Conservation (phyloP, 2,888 invertebrate species). For the Hirtodrosophila cameraria region DNA sequence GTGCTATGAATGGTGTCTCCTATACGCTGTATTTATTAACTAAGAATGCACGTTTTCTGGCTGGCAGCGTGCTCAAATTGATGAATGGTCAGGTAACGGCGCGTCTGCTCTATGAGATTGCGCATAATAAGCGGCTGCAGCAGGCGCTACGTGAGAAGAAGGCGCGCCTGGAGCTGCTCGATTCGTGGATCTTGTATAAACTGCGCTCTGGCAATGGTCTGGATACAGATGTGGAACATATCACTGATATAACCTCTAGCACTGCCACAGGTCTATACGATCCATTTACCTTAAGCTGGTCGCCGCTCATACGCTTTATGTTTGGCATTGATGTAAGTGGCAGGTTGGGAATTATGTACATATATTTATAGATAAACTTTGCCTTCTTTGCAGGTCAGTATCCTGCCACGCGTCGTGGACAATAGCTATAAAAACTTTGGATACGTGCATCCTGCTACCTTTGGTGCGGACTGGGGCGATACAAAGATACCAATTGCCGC, state of each 20-base stretch:
- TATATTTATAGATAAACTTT: neutral
- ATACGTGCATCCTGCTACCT: conserved; percentile 86
- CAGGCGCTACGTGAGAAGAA: conserved; percentile 87
- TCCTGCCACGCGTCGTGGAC: conserved; percentile 92
- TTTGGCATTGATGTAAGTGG: conserved; percentile 86
- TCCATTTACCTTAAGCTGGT: conserved; percentile 95
- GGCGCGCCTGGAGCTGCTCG: conserved; percentile 93
- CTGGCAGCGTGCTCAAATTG: conserved; percentile 93
- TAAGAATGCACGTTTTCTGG: conserved; percentile 91
- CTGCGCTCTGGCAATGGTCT: conserved; percentile 85
- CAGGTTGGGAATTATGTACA: too few relatives aligned
- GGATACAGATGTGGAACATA: conserved; percentile 85
- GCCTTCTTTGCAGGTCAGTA: conserved; percentile 85
- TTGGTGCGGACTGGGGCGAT: conserved; percentile 86
- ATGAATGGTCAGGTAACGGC: conserved; percentile 93
- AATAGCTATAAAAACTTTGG: conserved; percentile 90
- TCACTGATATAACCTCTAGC: conserved; percentile 95
- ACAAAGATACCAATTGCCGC: conserved; percentile 88
- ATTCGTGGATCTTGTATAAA: conserved; percentile 96
- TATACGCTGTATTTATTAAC: conserved; percentile 90
- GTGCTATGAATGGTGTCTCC: conserved; percentile 84
- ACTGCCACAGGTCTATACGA: conserved; percentile 97
- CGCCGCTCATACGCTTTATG: conserved; percentile 87
- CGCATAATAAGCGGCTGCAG: conserved; percentile 89
- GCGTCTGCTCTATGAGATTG: conserved; percentile 91